Evolutionary conservation across 2,888 invertebrate genomes (phyloP), one percentile per base, ranked within the genome.

Genomic region (Pristionchus maxplancki): DNA sequence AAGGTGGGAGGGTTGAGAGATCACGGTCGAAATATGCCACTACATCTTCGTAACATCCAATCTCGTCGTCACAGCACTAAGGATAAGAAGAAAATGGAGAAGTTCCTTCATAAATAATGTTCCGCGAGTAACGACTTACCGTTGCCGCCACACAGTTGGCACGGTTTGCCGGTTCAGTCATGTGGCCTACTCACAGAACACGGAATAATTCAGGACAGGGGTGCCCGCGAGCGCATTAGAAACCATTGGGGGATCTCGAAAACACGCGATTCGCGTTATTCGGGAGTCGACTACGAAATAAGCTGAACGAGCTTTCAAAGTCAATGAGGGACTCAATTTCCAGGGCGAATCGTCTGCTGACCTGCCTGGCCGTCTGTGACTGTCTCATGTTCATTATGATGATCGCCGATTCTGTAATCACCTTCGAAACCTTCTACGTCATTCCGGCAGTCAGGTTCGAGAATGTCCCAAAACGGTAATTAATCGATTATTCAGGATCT

Each of bases 291-390:
- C n/a, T n/a, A n/a, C n/a, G n/a, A n/a, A n/a, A n/a, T n/a, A n/a
- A n/a, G n/a, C n/a, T n/a, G n/a, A n/a, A n/a, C n/a, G n/a, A n/a
- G n/a, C n/a, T n/a, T n/a, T n/a, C n/a, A n/a, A n/a, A n/a, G n/a
- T n/a, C n/a, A n/a, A n/a, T n/a, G n/a, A n/a, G n/a, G n/a, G n/a
- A n/a, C n/a, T n/a, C n/a, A n/a, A n/a, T n/a, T n/a, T n/a, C n/a
- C 89, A 92, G 92, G 71, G 91, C 92, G 15, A 92, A 92, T 86
- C 91, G 91, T 67, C 89, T 92, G 24, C 89, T 92, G 31, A 91
- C 92, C 34, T 90, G 89, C 48, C 90, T 92, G 20, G 92, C 92
- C 17, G 88, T 92, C 9, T 92, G 92, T 58, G 92, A 92, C 88
- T 91, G 91, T 89, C 64, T 90, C 74, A 91, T 92, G n/a, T 92